Percentiles rank a stretch among this genome's conserved stretches.
phyloP scores from a whole-genome alignment of 2,797 vertebrate genomes.

The Gouania willdenowi region DNA sequence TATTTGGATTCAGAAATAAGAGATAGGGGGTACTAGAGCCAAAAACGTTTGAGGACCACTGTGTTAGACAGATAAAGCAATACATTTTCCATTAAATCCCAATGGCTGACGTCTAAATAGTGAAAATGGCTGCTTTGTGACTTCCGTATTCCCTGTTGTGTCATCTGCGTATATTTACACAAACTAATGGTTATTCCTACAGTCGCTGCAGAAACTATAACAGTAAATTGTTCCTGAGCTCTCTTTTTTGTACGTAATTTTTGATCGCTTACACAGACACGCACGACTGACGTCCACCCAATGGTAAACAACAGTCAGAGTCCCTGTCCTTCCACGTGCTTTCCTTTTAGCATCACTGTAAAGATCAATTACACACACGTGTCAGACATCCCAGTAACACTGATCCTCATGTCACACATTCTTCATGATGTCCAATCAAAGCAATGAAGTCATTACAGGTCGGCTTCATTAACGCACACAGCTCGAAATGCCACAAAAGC shows the following conservation, averaged over 20 bases:
- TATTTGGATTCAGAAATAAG: too few relatives aligned
- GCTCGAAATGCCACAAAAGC: slow-evolving; percentile 30
- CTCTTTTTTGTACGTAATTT: slow-evolving; percentile 29
- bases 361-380: slow-evolving; percentile 12
- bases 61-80: too few relatives aligned
- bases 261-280: slow-evolving; percentile 11
- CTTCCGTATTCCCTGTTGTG: too few relatives aligned
- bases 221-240: slow-evolving; percentile 4
- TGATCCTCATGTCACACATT: slow-evolving; percentile 2
- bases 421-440: slow-evolving; percentile 12
- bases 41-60: too few relatives aligned
- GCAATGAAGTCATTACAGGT: not conserved
- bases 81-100: too few relatives aligned
- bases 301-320: slow-evolving; percentile 12
- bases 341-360: slow-evolving; percentile 6
- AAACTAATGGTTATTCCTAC: slow-evolving; percentile 25
- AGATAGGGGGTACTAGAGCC: too few relatives aligned
- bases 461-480: not conserved
- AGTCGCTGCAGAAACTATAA: not conserved
- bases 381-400: slow-evolving; percentile 4
- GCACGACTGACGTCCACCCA: not conserved
- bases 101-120: too few relatives aligned
- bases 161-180: slow-evolving; percentile 15
- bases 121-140: too few relatives aligned
- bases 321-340: slow-evolving; percentile 10